phyloP scores from a whole-genome alignment of 2,797 vertebrate species.

The Yasuhikotakia modesta region DNA sequence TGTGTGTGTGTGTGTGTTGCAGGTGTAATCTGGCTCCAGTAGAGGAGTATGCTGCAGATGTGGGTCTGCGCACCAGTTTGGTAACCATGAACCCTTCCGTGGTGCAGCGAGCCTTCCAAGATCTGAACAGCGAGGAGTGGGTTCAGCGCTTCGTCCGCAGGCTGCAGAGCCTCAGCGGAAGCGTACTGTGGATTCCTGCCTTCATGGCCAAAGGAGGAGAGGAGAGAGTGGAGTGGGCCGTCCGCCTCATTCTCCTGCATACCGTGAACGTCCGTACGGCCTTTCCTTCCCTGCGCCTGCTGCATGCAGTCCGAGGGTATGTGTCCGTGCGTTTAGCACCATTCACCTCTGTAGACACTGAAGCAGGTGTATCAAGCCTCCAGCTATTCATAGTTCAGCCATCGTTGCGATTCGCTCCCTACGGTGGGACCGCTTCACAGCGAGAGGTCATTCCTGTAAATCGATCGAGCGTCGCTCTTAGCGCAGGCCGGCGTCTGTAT shows the following conservation, averaged over 20 bases:
- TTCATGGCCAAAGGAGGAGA: slow-evolving; percentile 97
- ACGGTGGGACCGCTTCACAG: background rate
- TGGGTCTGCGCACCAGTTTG: slow-evolving; percentile 87
- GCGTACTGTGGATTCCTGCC: slow-evolving; percentile 95
- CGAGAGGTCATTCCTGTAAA: slow-evolving; percentile 4
- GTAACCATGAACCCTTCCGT: slow-evolving; percentile 98
- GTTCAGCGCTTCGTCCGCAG: slow-evolving; percentile 85
- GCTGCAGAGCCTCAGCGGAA: slow-evolving; percentile 85
- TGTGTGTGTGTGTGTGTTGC: background rate
- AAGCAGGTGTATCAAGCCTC: slow-evolving; percentile 42
- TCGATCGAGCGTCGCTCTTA: background rate
- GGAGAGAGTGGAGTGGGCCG: slow-evolving; percentile 91
- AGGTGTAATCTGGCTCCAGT: slow-evolving; percentile 98
- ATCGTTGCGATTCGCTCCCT: slow-evolving; percentile 59
- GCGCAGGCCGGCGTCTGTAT: slow-evolving; percentile 3
- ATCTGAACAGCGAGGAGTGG: slow-evolving; percentile 89
- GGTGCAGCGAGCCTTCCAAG: slow-evolving; percentile 93
- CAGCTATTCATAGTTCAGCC: slow-evolving; percentile 65
- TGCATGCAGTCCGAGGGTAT: slow-evolving; percentile 96
- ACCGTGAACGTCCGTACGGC: slow-evolving; percentile 87
- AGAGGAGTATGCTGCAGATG: slow-evolving; percentile 86
- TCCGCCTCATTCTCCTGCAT: slow-evolving; percentile 88
- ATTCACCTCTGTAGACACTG: background rate
- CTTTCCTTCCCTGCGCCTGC: slow-evolving; percentile 91
- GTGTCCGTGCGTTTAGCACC: slow-evolving; percentile 54